Percentiles rank a stretch among this genome's conserved stretches.
These are phyloP conservation scores for Myotis vivesi DNA, from an alignment of 2,797 vertebrate genomes.

Conservation along the genomic window DNA sequence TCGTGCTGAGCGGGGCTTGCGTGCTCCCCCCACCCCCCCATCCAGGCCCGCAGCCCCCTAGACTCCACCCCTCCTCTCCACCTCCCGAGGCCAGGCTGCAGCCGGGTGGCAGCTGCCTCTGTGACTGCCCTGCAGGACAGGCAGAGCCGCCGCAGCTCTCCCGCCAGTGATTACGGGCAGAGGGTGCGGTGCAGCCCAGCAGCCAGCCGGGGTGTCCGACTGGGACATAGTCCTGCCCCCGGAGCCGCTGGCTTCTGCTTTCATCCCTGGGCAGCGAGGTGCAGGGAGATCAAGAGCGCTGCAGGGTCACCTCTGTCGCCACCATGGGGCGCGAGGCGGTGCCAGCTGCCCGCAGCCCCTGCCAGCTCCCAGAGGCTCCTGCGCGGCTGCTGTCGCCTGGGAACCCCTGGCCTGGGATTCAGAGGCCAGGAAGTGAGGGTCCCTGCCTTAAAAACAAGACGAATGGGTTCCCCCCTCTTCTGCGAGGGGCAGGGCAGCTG, in stretches of 20 bases:
- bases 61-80: neutral
- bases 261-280: neutral
- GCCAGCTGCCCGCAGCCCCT: neutral
- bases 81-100: neutral
- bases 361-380: neutral
- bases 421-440: neutral
- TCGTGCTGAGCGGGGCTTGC: neutral
- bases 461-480: neutral
- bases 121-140: neutral
- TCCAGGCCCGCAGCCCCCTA: neutral
- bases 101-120: neutral
- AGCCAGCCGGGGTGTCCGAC: neutral
- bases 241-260: neutral
- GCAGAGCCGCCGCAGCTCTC: neutral
- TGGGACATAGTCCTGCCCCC: neutral
- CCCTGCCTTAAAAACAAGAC: neutral
- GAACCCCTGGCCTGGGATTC: neutral
- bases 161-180: fast-evolving
- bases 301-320: neutral
- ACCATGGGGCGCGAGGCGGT: neutral
- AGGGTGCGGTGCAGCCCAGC: fast-evolving
- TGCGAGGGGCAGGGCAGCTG: neutral
- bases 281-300: neutral
- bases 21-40: neutral
- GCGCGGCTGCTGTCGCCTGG: neutral